A percentile compares a stretch with the other conserved stretches of the same genome.
Evolutionary conservation across 1,140 invertebrate genomes (phyloP).

Genomic region (Coenobita brevimanus): DNA sequence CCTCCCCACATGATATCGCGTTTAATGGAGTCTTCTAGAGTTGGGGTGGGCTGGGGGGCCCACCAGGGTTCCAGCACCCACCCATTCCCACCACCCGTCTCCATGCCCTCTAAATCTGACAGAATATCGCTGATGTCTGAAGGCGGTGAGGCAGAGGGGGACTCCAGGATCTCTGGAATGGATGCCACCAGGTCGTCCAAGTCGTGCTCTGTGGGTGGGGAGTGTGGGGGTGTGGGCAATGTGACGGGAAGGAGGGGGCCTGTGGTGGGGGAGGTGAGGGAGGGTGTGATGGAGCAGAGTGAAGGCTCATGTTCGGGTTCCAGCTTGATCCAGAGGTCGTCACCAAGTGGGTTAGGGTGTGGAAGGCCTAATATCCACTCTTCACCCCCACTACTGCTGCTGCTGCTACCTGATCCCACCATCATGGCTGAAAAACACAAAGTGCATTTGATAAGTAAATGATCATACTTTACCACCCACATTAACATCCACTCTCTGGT

Average conservation of each 20-base stretch:
- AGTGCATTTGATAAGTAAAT: too few relatives aligned
- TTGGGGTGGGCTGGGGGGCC: slow-evolving; percentile 1
- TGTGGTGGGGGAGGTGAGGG: too few relatives aligned
- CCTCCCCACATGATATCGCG: slow-evolving; percentile 55
- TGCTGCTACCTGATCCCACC: too few relatives aligned
- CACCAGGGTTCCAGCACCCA: not conserved
- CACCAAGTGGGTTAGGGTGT: too few relatives aligned
- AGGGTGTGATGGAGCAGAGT: too few relatives aligned
- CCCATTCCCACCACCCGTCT: not conserved
- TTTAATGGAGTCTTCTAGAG: slow-evolving; percentile 35
- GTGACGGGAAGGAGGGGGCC: not conserved
- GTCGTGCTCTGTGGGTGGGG: slow-evolving; percentile 55
- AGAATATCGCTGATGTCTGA: slow-evolving; percentile 54
- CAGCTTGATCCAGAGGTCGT: too few relatives aligned
- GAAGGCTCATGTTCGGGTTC: too few relatives aligned
- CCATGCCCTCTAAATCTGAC: slow-evolving; percentile 52
- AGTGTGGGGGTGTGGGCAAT: slow-evolving; percentile 57
- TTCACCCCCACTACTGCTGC: too few relatives aligned
- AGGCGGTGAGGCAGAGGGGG: slow-evolving; percentile 41
- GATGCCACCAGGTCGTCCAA: slow-evolving; percentile 53
- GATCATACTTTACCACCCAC: too few relatives aligned
- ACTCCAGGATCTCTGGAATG: slow-evolving; percentile 59
- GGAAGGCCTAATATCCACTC: too few relatives aligned
- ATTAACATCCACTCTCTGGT: too few relatives aligned
- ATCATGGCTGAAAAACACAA: too few relatives aligned